Percentiles rank a stretch among this genome's conserved stretches.
Evolutionary conservation across 2,113 vertebrate species (phyloP).

Genomic region (Halichoeres trimaculatus): DNA sequence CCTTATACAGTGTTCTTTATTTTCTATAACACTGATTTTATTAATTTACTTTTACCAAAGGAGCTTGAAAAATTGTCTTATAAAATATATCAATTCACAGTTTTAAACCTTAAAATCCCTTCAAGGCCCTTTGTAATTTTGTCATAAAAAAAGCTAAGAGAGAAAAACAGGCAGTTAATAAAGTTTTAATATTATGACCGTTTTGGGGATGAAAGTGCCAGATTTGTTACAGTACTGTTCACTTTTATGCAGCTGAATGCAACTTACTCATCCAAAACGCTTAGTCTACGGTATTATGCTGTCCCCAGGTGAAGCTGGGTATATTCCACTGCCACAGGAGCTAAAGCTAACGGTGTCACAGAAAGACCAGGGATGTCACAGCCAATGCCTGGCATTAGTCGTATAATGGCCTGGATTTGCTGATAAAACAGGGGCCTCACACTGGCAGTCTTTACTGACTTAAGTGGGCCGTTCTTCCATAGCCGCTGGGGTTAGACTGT

Average conservation of each 20-base stretch:
- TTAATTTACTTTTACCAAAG: too few species aligned
- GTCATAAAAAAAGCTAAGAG: too few species aligned
- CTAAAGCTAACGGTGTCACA: conserved; percentile 67
- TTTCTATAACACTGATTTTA: too few species aligned
- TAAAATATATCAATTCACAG: too few species aligned
- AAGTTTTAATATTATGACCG: neutral
- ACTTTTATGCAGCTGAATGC: conserved; percentile 12
- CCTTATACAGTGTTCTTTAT: too few species aligned
- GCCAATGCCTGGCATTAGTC: conserved; percentile 76
- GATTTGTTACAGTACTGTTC: conserved; percentile 13
- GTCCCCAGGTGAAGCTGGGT: conserved; percentile 40
- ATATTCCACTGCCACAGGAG: conserved; percentile 59
- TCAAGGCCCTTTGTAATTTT: too few species aligned
- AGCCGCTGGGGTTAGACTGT: conserved; percentile 65
- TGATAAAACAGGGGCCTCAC: conserved; percentile 79
- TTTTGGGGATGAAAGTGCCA: conserved; percentile 1
- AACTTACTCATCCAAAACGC: conserved; percentile 6
- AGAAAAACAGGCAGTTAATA: too few species aligned
- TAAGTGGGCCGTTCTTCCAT: conserved; percentile 72
- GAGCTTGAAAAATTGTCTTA: too few species aligned
- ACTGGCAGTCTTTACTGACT: conserved; percentile 76
- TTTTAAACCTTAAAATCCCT: too few species aligned
- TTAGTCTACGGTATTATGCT: conserved; percentile 8
- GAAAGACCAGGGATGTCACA: conserved; percentile 77
- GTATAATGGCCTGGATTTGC: conserved; percentile 81